Conservation (phyloP, 2,113 vertebrate genomes). For the Ahaetulla prasina region DNA sequence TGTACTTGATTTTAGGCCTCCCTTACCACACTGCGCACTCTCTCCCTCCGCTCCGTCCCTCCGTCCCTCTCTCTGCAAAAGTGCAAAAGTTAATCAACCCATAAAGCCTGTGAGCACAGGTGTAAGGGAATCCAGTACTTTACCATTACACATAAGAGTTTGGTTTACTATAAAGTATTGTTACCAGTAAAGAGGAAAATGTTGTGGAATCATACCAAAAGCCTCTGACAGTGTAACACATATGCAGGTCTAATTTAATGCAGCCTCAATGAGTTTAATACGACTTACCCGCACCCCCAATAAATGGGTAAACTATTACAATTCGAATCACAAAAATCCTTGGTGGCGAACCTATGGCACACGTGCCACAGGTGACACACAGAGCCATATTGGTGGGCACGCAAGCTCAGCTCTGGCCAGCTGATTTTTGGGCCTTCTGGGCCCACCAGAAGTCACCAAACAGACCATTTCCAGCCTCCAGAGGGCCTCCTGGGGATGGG, state of each 20-base stretch:
- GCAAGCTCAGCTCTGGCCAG: no score
- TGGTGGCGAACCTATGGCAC: no score
- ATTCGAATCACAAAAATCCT: conserved; percentile 15
- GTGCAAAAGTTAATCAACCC: neutral
- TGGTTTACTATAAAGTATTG: neutral
- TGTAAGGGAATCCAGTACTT: neutral
- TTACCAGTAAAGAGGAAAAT: neutral
- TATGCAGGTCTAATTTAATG: neutral
- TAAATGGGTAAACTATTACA: neutral
- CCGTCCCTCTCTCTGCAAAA: neutral
- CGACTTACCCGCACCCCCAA: neutral
- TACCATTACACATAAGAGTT: neutral
- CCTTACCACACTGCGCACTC: neutral
- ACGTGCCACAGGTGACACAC: no score
- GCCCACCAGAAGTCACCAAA: no score
- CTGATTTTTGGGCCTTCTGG: no score
- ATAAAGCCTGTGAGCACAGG: neutral
- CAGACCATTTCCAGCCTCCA: no score
- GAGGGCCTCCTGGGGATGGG: no score
- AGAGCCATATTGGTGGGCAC: no score
- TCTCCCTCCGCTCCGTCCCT: neutral
- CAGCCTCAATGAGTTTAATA: neutral
- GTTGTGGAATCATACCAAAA: conserved; percentile 24
- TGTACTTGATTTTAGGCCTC: neutral
- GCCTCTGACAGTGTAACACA: neutral